Evolutionary conservation across 2,888 invertebrate species (phyloP), one percentile per base, ranked within the genome.

Genomic region (Trichogramma evanescens): DNA sequence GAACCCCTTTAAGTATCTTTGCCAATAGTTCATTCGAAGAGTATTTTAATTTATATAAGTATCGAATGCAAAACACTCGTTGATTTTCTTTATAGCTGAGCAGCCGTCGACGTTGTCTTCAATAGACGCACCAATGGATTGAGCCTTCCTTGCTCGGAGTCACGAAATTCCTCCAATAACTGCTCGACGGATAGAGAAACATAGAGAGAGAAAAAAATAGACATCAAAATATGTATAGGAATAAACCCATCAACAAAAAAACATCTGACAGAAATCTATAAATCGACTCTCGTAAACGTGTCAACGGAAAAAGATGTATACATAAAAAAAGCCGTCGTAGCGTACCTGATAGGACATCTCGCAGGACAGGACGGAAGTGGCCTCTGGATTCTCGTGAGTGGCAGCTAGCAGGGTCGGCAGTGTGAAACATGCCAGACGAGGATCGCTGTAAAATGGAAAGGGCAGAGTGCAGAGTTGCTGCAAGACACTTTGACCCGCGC

Each of bases 391-490:
- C 52, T 84, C 76, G 73, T 83, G 79, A 73, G 88, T 82, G 75
- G 85, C 83, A 39, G 90, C 89, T 60, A 91, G 82, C 50, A 94
- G 81, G 1, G 92, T 91, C 0, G 94, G 93, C 77, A 91, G 86
- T 56, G 94, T 82, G 56, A 88, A 84, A 65, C 82, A 82, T 60
- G 87, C 86, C 66, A 93, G 83, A 2, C 80, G 74, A 41, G 85
- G 84, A 60, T 91, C 89, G 52, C 89, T 89, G 78, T 94, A 89
- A 82, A 92, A 94, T 68, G 89, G 88, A 70, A 93, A 91, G 0
- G 94, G 93, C 67, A 94, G 79, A 0, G 85, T 86, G 79, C 92
- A 92, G 50, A 95, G 80, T 70, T 91, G 92, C 77, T 91, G 92
- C 38, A 94, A 83, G 52, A 89, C 91, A 46, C 89, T 89, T 0